phyloP scores from a whole-genome alignment of 2,113 vertebrate species.

The Verasper variegatus region DNA sequence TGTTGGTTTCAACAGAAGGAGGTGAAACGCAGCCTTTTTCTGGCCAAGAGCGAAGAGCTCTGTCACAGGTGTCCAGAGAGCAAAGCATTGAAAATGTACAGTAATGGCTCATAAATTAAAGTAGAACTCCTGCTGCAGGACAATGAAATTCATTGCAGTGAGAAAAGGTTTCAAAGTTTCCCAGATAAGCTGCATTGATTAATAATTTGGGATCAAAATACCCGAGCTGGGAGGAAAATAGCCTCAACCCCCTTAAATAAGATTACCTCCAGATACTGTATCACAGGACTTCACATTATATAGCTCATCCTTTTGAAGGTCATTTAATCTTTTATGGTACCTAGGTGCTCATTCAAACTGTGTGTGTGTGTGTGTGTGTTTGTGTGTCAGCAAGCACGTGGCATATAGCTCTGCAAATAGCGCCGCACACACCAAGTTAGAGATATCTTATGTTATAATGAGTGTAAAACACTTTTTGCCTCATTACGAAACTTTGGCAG shows the following conservation, averaged over 20 bases:
- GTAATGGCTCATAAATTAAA: constrained; percentile 1
- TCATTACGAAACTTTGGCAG: too few relatives aligned
- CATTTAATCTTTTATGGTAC: not conserved
- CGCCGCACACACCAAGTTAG: too few relatives aligned
- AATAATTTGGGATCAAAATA: constrained; percentile 12
- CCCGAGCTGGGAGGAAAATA: not conserved
- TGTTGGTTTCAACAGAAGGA: constrained; percentile 51
- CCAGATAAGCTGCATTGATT: constrained; percentile 1
- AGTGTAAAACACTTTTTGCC: too few relatives aligned
- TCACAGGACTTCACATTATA: not conserved
- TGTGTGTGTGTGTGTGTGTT: not conserved
- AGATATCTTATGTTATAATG: too few relatives aligned
- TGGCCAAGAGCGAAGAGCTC: not conserved
- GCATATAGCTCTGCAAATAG: too few relatives aligned
- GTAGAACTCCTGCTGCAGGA: not conserved
- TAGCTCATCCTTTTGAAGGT: constrained; percentile 12
- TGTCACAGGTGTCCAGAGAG: constrained; percentile 22
- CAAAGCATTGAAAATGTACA: constrained; percentile 17
- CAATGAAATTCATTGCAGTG: not conserved
- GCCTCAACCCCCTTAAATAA: not conserved
- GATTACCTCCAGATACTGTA: not conserved
- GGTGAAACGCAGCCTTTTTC: constrained; percentile 29
- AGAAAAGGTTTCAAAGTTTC: not conserved
- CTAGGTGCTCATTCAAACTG: not conserved
- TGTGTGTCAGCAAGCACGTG: not conserved